These are phyloP conservation scores for Toxostoma redivivum DNA, from an alignment of 2,113 vertebrate genomes.

Conservation along the genomic window DNA sequence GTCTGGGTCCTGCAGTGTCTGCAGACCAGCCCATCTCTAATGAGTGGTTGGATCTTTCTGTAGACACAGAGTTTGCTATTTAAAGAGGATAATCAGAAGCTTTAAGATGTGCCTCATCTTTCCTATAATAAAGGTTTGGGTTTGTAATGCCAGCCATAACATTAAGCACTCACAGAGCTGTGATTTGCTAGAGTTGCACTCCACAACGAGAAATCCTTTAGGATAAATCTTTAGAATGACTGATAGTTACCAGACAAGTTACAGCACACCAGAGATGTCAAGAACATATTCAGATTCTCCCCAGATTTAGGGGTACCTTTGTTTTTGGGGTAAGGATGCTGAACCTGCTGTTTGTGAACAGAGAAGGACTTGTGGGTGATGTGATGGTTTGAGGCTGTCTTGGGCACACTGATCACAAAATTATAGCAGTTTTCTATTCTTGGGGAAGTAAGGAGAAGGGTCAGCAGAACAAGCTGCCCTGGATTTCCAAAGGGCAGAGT, in stretches of 20 bases:
- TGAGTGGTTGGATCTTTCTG: conserved; percentile 4
- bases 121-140: neutral
- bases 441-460: neutral
- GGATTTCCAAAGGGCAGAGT: neutral
- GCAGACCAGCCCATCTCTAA: conserved; percentile 1
- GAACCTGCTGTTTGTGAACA: neutral
- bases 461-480: neutral
- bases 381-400: neutral
- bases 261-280: neutral
- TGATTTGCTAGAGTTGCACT: neutral
- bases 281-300: neutral
- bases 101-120: neutral
- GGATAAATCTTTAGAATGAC: neutral
- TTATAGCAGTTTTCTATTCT: neutral
- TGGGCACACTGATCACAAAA: neutral
- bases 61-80: neutral
- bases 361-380: neutral
- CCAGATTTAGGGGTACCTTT: neutral
- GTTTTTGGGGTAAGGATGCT: neutral
- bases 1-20: neutral
- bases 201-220: neutral
- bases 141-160: neutral
- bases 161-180: neutral
- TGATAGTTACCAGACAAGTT: neutral
- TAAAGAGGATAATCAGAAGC: conserved; percentile 21